phyloP scores from a whole-genome alignment of 2,888 invertebrate species.

The Plusia festucae region DNA sequence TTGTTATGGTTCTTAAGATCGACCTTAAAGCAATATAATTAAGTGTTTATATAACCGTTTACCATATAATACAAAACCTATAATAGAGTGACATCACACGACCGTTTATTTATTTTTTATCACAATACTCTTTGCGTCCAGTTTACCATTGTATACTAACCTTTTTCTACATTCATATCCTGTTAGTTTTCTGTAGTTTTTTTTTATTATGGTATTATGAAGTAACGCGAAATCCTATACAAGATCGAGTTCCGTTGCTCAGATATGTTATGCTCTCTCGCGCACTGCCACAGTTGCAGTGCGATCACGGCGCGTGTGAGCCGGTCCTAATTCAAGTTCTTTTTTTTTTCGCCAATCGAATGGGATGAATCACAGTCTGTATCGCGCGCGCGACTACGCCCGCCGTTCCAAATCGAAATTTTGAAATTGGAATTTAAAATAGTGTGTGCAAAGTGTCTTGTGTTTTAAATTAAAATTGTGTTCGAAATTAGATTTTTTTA shows the following conservation, averaged over 20 bases:
- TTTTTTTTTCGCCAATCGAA: conserved; percentile 71
- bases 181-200: conserved; percentile 30
- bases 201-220: conserved; percentile 17
- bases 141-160: background rate
- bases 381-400: conserved; percentile 69
- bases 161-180: background rate
- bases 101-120: background rate
- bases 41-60: background rate
- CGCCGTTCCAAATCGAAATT: conserved; percentile 42
- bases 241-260: conserved; percentile 63
- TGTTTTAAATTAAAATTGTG: conserved; percentile 15
- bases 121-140: background rate
- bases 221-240: conserved; percentile 55
- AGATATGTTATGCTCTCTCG: conserved; percentile 76
- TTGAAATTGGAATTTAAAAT: conserved; percentile 29
- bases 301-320: conserved; percentile 54
- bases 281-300: conserved; percentile 57
- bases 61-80: background rate
- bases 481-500: background rate
- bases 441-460: conserved; percentile 32
- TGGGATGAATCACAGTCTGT: conserved; percentile 85
- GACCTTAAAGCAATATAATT: background rate
- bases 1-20: conserved; percentile 3
- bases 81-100: conserved; percentile 1
- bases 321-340: conserved; percentile 58